Evolutionary conservation across 2,888 invertebrate genomes (phyloP).

Genomic region (Tipula lateralis): DNA sequence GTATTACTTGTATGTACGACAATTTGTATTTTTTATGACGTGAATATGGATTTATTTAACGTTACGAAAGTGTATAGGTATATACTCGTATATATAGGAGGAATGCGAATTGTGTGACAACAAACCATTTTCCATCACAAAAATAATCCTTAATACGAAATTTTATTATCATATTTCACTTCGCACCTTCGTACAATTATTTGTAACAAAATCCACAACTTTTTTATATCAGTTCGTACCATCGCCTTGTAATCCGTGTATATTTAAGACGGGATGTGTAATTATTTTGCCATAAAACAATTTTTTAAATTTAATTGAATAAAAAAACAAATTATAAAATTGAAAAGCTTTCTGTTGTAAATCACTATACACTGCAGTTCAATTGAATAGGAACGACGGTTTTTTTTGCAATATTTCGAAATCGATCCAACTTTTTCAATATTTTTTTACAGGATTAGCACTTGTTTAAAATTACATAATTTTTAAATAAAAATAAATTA

Average conservation of each 20-base stretch:
- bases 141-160: neutral
- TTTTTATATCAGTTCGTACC: neutral
- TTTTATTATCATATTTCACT: neutral
- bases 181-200: neutral
- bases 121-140: no score
- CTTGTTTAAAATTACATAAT: no score
- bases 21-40: neutral
- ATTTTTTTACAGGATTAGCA: no score
- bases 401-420: neutral
- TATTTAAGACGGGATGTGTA: neutral
- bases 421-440: neutral
- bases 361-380: no score
- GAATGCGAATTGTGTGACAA: neutral
- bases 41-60: neutral
- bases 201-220: neutral
- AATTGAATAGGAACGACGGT: no score
- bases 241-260: neutral
- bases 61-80: no score
- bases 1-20: neutral
- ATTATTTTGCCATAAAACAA: neutral
- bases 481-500: no score
- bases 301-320: neutral
- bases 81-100: no score
- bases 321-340: neutral
- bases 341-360: no score